These are phyloP conservation scores for Digitonthophagus gazella DNA, from an alignment of 2,888 invertebrate species.

Conservation along the genomic window DNA sequence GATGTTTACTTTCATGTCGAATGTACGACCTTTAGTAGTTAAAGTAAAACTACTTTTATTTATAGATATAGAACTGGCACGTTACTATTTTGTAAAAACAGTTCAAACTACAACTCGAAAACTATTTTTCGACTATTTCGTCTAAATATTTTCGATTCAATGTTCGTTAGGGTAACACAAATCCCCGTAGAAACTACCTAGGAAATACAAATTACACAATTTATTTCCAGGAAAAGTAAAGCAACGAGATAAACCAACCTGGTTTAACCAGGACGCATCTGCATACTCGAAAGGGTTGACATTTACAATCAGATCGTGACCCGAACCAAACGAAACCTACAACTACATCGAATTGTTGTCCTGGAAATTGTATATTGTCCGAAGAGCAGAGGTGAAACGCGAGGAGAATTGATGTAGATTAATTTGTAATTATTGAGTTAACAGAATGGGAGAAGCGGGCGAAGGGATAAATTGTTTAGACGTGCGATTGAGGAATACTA, in stretches of 20 bases:
- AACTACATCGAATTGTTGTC: constrained; percentile 2
- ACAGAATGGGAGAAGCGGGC: not conserved
- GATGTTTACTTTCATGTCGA: not conserved
- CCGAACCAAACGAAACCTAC: constrained; percentile 9
- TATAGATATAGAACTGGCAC: not conserved
- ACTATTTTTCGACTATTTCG: not conserved
- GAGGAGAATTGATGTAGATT: not conserved
- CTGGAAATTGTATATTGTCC: not conserved
- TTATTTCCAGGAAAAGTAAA: not conserved
- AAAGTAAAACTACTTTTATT: not conserved
- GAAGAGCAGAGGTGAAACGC: not conserved
- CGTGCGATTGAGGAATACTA: not conserved
- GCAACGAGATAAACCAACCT: not conserved
- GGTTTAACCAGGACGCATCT: too few species aligned
- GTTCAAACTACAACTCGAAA: not conserved
- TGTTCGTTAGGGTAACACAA: not conserved
- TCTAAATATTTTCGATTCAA: not conserved
- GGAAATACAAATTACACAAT: not conserved
- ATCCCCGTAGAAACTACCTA: not conserved
- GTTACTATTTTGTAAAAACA: not conserved
- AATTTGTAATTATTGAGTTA: not conserved
- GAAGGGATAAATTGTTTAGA: not conserved
- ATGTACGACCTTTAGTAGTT: not conserved
- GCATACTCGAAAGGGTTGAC: constrained; percentile 13
- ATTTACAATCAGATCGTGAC: constrained; percentile 6